A percentile compares a stretch with the other conserved stretches of the same genome.
These are phyloP conservation scores for Physocephala rufipes DNA, from an alignment of 2,888 invertebrate species.

Conservation along the genomic window DNA sequence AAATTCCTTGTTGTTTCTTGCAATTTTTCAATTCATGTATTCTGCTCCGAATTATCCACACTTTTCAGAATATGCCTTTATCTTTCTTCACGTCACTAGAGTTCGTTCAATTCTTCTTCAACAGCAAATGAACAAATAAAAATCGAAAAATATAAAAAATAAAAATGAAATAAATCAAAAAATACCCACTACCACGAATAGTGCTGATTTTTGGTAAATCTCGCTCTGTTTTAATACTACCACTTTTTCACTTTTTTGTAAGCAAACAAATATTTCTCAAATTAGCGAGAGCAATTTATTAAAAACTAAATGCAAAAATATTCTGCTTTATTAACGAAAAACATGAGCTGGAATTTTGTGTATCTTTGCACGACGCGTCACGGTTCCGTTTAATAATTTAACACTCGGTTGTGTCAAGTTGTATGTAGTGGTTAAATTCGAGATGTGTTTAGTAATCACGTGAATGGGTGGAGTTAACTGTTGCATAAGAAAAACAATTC, in stretches of 20 bases:
- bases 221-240: not conserved
- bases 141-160: constrained; percentile 22
- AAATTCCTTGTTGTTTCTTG: not conserved
- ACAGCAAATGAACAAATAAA: constrained; percentile 20
- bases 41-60: constrained; percentile 18
- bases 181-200: constrained; percentile 19
- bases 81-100: constrained; percentile 29
- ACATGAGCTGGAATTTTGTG: constrained; percentile 42
- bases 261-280: constrained; percentile 4
- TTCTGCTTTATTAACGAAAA: constrained; percentile 33
- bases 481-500: constrained; percentile 15
- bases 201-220: constrained; percentile 9
- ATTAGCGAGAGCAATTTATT: constrained; percentile 2
- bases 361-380: constrained; percentile 43
- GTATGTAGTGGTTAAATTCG: constrained; percentile 9
- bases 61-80: constrained; percentile 37
- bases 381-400: constrained; percentile 32
- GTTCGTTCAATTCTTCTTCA: constrained; percentile 32
- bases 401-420: constrained; percentile 9
- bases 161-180: constrained; percentile 30
- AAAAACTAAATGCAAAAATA: constrained; percentile 25
- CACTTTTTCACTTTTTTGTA: constrained; percentile 37
- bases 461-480: constrained; percentile 28
- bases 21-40: constrained; percentile 9
- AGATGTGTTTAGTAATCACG: constrained; percentile 13